Base-by-base conservation (phyloP, 2,113 vertebrate genomes). In the Struthidea cinerea region DNA sequence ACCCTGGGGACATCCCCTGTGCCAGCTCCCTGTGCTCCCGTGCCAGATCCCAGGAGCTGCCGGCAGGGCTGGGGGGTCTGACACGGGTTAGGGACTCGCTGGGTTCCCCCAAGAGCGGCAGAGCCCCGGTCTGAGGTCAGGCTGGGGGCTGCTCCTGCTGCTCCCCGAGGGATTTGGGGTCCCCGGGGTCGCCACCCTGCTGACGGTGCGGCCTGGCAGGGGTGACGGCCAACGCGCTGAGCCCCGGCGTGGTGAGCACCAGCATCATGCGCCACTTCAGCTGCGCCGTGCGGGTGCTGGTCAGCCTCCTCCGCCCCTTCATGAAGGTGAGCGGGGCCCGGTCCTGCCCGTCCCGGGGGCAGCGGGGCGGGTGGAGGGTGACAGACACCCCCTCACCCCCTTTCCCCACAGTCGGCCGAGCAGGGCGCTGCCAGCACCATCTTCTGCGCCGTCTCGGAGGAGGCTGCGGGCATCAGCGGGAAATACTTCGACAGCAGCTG, bases 401-500 rank as follows among this genome's bases (percentile, higher is more conserved):
- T 1, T 2, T 0, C n/a, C 64, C 2, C 2, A 3, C 97, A 99
- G 99, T 97, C 97, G 1, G 27, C 98, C 10, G 93, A 97, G 77
- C 97, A 99, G 77, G 99, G 99, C 1, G 98, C 98, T 1, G n/a
- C 92, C 93, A 98, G 98, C 89, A 61, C 98, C 27, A 97, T 99
- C 56, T 99, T 98, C 97, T 98, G 99, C 10, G 98, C 98, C 0
- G 89, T 99, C 13, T 97, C 99, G 0, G 98, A 98, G 67, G 99
- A 99, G 50, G 97, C 92, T 0, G 97, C 98, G 9, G 98, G 98
- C 22, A 88, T 99, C 92, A 98, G 97, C 0, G 99, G 99, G 24
- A 99, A 99, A 84, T 99, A 99, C 70, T 98, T 99, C 5, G 98
- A 98, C 95, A 98, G 98, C 21, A 96, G 98, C 94, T 99, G 98